Evolutionary conservation across 2,113 vertebrate genomes (phyloP).

Genomic region (Tor tambroides): DNA sequence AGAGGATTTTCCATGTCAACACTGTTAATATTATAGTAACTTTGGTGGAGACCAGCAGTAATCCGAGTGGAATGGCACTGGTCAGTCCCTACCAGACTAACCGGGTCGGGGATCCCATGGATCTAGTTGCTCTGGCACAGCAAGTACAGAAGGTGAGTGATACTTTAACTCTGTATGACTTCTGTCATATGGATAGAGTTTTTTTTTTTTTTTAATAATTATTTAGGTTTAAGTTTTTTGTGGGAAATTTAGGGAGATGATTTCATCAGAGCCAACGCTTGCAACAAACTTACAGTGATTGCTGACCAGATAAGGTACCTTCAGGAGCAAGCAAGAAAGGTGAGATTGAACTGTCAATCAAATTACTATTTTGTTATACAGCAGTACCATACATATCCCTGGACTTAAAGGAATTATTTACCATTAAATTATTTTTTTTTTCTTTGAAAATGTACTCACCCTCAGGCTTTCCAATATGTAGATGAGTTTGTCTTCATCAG

Average conservation of each 20-base stretch:
- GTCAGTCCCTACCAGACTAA: conserved; percentile 81
- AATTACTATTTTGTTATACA: not conserved
- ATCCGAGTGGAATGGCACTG: conserved; percentile 73
- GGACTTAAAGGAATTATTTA: too few species aligned
- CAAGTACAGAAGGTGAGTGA: conserved; percentile 90
- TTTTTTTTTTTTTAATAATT: not conserved
- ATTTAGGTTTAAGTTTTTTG: not conserved
- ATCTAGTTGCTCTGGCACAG: conserved; percentile 86
- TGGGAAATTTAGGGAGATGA: conserved; percentile 79
- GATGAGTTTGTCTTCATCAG: too few species aligned
- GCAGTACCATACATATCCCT: not conserved
- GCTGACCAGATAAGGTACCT: conserved; percentile 91
- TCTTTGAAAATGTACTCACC: too few species aligned
- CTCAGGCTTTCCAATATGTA: too few species aligned
- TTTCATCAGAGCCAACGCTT: conserved; percentile 90
- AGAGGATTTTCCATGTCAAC: not conserved
- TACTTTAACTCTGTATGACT: not conserved
- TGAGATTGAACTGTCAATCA: conserved; percentile 59
- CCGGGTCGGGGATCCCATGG: conserved; percentile 81
- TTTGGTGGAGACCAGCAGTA: conserved; percentile 77
- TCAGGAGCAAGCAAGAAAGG: conserved; percentile 93
- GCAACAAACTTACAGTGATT: conserved; percentile 86
- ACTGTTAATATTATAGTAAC: conserved; percentile 66
- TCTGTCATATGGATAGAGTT: not conserved
- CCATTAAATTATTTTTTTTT: too few species aligned